A percentile compares a stretch with the other conserved stretches of the same genome.
Conservation (phyloP, 2,797 vertebrate species). For the Dromococcyx pavoninus region DNA sequence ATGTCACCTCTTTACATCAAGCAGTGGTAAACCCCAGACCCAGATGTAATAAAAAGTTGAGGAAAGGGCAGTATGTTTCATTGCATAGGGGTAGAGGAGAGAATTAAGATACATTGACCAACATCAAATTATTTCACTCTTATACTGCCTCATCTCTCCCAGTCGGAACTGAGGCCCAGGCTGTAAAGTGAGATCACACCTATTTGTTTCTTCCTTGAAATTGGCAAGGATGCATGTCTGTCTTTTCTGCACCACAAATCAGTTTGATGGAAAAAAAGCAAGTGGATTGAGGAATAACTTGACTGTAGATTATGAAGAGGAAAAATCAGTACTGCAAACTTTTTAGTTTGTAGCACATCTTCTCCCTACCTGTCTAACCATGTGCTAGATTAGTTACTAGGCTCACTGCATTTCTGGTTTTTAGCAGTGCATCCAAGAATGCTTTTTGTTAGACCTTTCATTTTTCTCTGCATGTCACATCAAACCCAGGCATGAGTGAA, state of each 20-base stretch:
- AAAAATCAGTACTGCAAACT: background rate
- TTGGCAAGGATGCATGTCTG: background rate
- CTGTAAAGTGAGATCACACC: background rate
- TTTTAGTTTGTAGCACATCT: background rate
- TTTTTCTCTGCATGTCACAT: background rate
- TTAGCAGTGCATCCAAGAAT: background rate
- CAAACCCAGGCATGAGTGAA: accelerated
- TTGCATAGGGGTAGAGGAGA: background rate
- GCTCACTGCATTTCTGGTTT: background rate
- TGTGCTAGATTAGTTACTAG: background rate
- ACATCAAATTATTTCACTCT: background rate
- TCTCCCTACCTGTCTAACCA: background rate
- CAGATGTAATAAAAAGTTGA: background rate
- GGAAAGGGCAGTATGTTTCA: background rate
- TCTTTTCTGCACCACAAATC: background rate
- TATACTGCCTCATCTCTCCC: background rate
- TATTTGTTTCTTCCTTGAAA: background rate
- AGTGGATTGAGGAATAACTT: background rate
- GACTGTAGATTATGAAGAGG: background rate
- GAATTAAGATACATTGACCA: background rate
- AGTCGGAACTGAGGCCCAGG: accelerated
- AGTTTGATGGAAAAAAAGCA: background rate
- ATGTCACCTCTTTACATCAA: background rate
- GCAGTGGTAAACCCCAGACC: background rate
- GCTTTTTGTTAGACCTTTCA: background rate